Evolutionary conservation across 2,888 invertebrate species (phyloP), one percentile per base, ranked within the genome.

Genomic region (Orthosia gothica): DNA sequence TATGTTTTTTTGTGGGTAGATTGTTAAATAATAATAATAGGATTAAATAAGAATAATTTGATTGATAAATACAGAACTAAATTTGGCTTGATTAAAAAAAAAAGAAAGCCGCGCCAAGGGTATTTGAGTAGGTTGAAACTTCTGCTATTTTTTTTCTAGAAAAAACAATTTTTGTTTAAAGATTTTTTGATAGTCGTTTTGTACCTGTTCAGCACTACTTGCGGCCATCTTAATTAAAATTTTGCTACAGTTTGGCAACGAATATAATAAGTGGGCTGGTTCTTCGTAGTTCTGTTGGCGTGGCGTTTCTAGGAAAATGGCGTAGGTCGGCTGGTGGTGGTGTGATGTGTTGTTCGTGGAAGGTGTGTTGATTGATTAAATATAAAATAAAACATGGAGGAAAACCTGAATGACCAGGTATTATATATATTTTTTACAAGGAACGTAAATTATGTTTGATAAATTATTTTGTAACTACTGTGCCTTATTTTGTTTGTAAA

Each of bases 201-300:
- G 68, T 74, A 76, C 67, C 55, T 82, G 83, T 84, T 79, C 83
- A 86, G 81, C 83, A 26, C n/a, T 52, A 72, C 54, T 45, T 5
- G n/a, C 65, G 11, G 61, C 59, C 62, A 45, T 74, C 73, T 77
- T 83, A 74, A 83, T 84, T 84, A 84, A 84, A 79, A 82, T 72
- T 75, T 71, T 50, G 68, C 47, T 59, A 49, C 65, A n/a, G 16
- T 79, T 61, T 59, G 18, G 63, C 26, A 57, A 57, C 62, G 61
- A 26, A 68, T 40, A 23, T 45, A 18, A 54, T 49, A 64, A 45
- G 69, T 71, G 50, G 45, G n/a, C 18, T 18, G 12, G 50, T 49
- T 62, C 65, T 55, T 65, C 3, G 45, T n/a, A 47, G 2, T 47
- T 75, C 61, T 57, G 59, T 55, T 40, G 26, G 47, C 20, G 61